Base-by-base conservation (phyloP, 2,113 vertebrate species). In the Nematolebias whitei region DNA sequence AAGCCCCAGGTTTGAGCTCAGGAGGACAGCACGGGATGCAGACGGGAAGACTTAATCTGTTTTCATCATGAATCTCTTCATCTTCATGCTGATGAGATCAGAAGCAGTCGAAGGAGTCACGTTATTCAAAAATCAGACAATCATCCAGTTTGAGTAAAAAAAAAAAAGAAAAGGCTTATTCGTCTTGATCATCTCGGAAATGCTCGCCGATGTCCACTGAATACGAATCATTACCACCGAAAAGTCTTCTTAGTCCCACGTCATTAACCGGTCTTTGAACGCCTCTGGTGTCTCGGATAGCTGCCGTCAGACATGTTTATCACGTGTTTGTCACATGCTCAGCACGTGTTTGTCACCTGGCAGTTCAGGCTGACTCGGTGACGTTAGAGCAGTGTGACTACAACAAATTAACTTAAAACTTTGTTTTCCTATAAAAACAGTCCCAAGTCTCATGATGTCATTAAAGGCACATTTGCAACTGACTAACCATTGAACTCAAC, bases 21-120 rank as follows among this genome's bases (percentile, higher is more conserved):
- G 69, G 82, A 84, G 76, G 76, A 84, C 61, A 63, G 58, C 45
- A 23, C 4, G 14, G 60, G 57, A 81, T 68, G 72, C 79, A 82
- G 88, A 83, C 77, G 81, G 26, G 78, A 85, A 69, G 87, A 89
- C 68, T 88, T 90, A 85, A 85, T 77, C 84, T 80, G 76, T 57
- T 79, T 86, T 85, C 82, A 85, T 85, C 80, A 83, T 15, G 67
- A 69, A 59, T 76, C 84, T 83, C 83, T 79, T 83, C 84, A 85
- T 89, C 89, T 89, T 87, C 82, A 87, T 43, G 9, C 68, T 82
- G 87, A 85, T 86, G 80, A 86, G 82, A 73, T 14, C 71, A 73
- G 64, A 24, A 53, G 76, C 68, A 39, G 81, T 62, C 16, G 71
- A 75, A 76, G 72, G 60, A 79, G 66, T 78, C 80, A 73, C 70